Conservation (phyloP, 30 jellyfish, hydroid and myxozoan genomes). For the Catostylus mosaicus region DNA sequence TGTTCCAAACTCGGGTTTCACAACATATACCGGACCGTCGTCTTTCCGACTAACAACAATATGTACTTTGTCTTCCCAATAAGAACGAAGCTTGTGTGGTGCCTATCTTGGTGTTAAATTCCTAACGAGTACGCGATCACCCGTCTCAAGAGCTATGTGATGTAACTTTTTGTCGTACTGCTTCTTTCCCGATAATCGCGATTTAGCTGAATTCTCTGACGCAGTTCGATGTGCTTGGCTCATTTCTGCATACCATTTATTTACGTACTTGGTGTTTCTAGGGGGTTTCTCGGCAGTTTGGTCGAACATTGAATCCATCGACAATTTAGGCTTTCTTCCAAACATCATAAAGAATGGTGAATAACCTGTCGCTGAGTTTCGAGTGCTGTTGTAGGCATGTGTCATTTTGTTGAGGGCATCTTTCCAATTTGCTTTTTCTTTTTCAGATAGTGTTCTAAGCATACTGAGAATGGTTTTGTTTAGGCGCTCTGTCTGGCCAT, state of each 20-base stretch:
- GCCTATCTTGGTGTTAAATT: conserved; percentile 24
- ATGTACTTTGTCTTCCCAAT: conserved; percentile 33
- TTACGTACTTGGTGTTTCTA: not conserved
- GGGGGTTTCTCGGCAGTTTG: not conserved
- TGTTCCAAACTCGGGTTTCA: conserved; percentile 21
- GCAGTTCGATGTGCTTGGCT: conserved; percentile 41
- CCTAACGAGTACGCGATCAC: conserved; percentile 40
- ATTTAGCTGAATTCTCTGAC: not conserved
- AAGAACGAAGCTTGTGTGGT: conserved; percentile 30
- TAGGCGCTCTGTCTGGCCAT: conserved; percentile 19
- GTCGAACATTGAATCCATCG: conserved; percentile 30
- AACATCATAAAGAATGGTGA: conserved; percentile 19
- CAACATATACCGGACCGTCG: conserved; percentile 43
- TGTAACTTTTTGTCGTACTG: not conserved
- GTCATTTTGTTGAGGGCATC: conserved; percentile 12
- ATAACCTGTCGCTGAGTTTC: conserved; percentile 5
- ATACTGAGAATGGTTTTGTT: conserved; percentile 19
- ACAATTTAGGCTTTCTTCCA: conserved; percentile 29
- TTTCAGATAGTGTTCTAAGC: conserved; percentile 28
- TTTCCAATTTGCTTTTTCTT: conserved; percentile 11
- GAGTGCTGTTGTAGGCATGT: conserved; percentile 16
- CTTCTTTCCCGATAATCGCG: not conserved
- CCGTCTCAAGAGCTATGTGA: not conserved
- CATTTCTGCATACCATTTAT: conserved; percentile 29
- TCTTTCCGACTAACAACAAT: conserved; percentile 33